Evolutionary conservation across 2,113 vertebrate species (phyloP).

Genomic region (Prolemur simus): DNA sequence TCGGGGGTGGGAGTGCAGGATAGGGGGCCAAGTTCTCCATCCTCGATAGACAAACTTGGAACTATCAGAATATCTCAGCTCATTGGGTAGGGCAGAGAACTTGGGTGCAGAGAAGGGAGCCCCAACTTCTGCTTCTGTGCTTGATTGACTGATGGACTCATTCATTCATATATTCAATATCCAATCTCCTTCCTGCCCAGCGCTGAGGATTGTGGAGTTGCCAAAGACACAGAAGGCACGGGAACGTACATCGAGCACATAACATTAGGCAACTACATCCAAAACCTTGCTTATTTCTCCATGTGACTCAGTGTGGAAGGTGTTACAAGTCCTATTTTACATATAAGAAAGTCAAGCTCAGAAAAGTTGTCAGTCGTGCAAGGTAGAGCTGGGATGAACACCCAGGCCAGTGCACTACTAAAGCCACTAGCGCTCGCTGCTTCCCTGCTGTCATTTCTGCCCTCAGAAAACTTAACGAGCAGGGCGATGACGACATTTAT

Average conservation of each 20-base stretch:
- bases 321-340: not conserved
- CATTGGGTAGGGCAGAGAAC: not conserved
- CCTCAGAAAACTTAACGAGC: not conserved
- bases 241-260: not conserved
- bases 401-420: not conserved
- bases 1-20: not conserved
- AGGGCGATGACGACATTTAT: not conserved
- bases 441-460: not conserved
- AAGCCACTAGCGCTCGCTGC: fast-evolving
- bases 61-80: not conserved
- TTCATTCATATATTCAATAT: not conserved
- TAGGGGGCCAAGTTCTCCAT: not conserved
- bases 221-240: not conserved
- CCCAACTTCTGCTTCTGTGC: not conserved
- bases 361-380: not conserved
- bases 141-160: not conserved
- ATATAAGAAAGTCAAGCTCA: not conserved
- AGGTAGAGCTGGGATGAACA: not conserved
- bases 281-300: not conserved
- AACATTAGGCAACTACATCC: not conserved
- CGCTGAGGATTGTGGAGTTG: not conserved
- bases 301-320: not conserved
- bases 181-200: not conserved
- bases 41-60: not conserved
- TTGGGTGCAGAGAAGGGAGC: not conserved